These are phyloP conservation scores for Ceratosolen fusciceps DNA, from an alignment of 1,140 invertebrate genomes.

Conservation along the genomic window DNA sequence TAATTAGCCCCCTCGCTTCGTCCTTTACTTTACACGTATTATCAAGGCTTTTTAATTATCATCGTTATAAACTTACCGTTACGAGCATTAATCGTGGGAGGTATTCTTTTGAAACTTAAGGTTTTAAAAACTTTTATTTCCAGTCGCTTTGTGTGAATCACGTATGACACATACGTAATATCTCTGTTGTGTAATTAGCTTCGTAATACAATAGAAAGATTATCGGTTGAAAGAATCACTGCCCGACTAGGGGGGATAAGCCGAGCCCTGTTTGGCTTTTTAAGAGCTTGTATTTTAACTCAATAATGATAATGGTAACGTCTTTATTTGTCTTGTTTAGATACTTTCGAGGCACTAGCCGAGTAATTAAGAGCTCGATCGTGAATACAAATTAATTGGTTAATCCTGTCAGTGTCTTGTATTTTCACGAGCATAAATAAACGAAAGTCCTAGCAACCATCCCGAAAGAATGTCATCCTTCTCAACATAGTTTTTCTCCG, in stretches of 20 bases:
- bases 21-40: neutral
- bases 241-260: neutral
- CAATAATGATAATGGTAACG: neutral
- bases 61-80: neutral
- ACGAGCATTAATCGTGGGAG: neutral
- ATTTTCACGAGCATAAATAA: neutral
- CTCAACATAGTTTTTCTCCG: neutral
- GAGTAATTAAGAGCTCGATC: neutral
- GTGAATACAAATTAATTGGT: constrained; percentile 2
- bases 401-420: neutral
- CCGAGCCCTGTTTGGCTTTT: neutral
- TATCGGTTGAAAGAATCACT: neutral
- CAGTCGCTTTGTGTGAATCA: neutral
- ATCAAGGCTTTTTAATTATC: neutral
- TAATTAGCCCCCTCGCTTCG: neutral
- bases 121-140: neutral
- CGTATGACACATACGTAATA: neutral
- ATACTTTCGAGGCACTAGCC: neutral
- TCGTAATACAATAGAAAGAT: too few relatives aligned
- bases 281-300: neutral
- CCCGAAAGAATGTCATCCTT: neutral
- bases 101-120: neutral
- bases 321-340: neutral
- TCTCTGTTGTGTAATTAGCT: neutral
- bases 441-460: neutral